Conservation (phyloP, 2,113 vertebrate genomes). For the Protomyctophum bolini region DNA sequence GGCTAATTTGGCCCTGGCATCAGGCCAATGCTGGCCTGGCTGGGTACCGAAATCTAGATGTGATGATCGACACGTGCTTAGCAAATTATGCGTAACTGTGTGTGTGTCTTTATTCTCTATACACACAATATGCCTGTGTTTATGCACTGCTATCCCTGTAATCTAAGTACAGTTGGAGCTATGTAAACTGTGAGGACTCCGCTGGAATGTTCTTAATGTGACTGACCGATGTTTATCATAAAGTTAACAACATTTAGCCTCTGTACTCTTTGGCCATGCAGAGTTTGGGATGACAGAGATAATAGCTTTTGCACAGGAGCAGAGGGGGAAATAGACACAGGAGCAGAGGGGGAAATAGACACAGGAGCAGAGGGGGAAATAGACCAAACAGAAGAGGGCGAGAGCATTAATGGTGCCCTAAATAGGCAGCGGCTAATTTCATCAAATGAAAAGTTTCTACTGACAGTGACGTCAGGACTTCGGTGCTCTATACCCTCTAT, state of each 20-base stretch:
- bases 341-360: neutral
- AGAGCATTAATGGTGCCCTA: constrained; percentile 26
- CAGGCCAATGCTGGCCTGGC: too few species aligned
- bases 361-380: too few species aligned
- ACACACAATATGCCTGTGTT: neutral
- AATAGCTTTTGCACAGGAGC: constrained; percentile 13
- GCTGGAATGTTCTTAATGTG: constrained; percentile 19
- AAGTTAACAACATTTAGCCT: constrained; percentile 20
- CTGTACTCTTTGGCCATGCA: neutral
- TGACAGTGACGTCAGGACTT: too few species aligned
- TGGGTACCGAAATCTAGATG: too few species aligned
- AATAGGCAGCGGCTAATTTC: constrained; percentile 8
- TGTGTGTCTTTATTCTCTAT: neutral
- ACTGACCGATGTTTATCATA: constrained; percentile 52
- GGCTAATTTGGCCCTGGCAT: too few species aligned
- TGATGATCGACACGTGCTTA: too few species aligned
- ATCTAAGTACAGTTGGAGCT: constrained; percentile 8
- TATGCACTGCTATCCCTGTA: neutral
- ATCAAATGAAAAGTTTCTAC: too few species aligned
- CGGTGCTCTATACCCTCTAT: too few species aligned
- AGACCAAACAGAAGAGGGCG: neutral
- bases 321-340: constrained; percentile 15
- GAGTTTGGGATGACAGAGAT: constrained; percentile 22
- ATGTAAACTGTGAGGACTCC: constrained; percentile 1
- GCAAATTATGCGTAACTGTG: too few species aligned